Percentiles rank a stretch among this genome's conserved stretches.
Evolutionary conservation across 2,888 invertebrate genomes (phyloP).

Genomic region (Vesta saturnalis): DNA sequence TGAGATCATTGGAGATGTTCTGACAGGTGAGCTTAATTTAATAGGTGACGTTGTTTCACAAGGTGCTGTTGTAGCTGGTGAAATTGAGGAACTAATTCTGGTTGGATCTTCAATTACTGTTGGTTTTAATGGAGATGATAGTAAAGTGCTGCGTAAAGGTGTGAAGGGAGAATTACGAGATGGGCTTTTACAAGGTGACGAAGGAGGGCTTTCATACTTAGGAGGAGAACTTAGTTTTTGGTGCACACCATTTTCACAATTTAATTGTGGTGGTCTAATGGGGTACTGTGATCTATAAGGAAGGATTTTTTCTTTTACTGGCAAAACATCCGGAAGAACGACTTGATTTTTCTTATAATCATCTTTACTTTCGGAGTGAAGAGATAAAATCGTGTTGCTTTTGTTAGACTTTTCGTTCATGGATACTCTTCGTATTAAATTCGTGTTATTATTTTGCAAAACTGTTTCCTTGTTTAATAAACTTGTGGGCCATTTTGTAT

Average conservation of each 20-base stretch:
- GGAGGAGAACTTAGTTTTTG: conserved; percentile 49
- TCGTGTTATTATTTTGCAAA: conserved; percentile 49
- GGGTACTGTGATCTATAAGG: conserved; percentile 55
- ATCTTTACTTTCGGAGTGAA: conserved; percentile 53
- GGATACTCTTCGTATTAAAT: conserved; percentile 55
- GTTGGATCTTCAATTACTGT: conserved; percentile 22
- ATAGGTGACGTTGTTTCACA: conserved; percentile 21
- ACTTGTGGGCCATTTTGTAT: conserved; percentile 54
- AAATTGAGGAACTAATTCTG: conserved; percentile 38
- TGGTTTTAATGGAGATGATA: conserved; percentile 48
- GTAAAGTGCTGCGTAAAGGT: conserved; percentile 53
- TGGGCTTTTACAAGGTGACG: conserved; percentile 54
- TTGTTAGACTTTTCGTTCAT: conserved; percentile 56
- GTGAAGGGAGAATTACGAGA: conserved; percentile 54
- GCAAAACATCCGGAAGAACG: conserved; percentile 67
- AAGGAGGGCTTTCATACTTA: conserved; percentile 53
- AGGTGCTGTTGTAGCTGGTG: conserved; percentile 36
- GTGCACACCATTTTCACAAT: conserved; percentile 44
- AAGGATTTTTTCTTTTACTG: conserved; percentile 65
- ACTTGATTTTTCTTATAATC: conserved; percentile 54
- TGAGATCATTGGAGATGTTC: conserved; percentile 53
- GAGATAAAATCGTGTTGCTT: conserved; percentile 40
- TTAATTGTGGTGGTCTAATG: conserved; percentile 51
- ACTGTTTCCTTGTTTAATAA: conserved; percentile 45
- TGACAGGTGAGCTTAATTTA: conserved; percentile 18